Evolutionary conservation across 2,797 vertebrate genomes (phyloP).

Genomic region (Anguilla pacifica): DNA sequence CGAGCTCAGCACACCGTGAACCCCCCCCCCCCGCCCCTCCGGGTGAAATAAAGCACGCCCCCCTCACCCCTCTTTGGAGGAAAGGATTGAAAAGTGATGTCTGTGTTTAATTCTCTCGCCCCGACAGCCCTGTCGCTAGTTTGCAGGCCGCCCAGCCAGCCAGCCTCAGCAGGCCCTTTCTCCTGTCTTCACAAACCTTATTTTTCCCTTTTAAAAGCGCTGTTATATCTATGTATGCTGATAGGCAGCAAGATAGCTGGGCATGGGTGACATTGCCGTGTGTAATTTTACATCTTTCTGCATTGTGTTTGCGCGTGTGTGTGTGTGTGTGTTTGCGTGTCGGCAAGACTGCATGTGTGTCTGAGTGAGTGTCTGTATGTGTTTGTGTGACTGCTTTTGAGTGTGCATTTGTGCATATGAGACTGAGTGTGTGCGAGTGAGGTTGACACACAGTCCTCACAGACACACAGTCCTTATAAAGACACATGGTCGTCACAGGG

Average conservation of each 20-base stretch:
- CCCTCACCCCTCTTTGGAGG: neutral
- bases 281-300: neutral
- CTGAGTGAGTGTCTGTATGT: neutral
- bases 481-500: too few species aligned
- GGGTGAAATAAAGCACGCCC: conserved; percentile 15
- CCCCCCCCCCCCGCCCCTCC: neutral
- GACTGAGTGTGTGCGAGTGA: conserved; percentile 6
- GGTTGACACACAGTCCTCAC: too few species aligned
- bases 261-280: neutral
- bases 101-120: conserved; percentile 2
- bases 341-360: conserved; percentile 7
- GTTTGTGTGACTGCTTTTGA: conserved; percentile 16
- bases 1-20: conserved; percentile 23
- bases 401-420: conserved; percentile 19
- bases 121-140: neutral
- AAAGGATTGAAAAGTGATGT: neutral
- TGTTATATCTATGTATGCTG: conserved; percentile 17
- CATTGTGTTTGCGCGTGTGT: neutral
- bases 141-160: neutral
- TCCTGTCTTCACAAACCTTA: conserved; percentile 14
- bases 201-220: conserved; percentile 19
- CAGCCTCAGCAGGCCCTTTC: neutral
- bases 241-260: conserved; percentile 18
- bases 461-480: too few species aligned
- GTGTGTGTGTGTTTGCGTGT: neutral